Base-by-base conservation (phyloP, 1,140 invertebrate species). In the Charaxes varanes region DNA sequence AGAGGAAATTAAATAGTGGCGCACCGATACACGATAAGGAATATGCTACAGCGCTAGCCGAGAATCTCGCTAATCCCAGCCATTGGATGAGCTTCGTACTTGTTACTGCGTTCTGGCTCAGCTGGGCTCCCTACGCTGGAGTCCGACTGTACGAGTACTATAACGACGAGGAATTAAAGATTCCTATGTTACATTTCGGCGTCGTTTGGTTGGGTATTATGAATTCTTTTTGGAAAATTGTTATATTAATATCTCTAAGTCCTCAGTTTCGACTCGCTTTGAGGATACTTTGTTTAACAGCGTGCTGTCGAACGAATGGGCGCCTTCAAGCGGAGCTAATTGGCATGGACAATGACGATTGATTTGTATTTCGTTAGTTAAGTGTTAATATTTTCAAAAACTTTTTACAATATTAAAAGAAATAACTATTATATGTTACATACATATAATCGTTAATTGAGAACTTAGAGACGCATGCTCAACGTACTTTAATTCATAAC, bases 11-110 rank as follows among this genome's bases (percentile, higher is more conserved):
- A 18, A 89, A 88, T 58, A 91, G 90, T 62, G 93, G 92, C 52
- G 90, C 89, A 50, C 90, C 92, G 10, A 93, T 95, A 50, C 94
- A 97, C 84, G 94, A 97, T 76, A 96, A 96, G 82, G 94, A 97
- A 81, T 95, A 97, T 78, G 94, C 94, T 23, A 95, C 94, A 4
- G 94, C 94, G 15, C 86, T 97, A 15, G 92, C 93, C 24, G 94
- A 96, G 82, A 96, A 96, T 77, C 87, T 96, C 32, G 89, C 93
- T 50, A 97, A 97, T 80, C 95, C 93, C 30, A 96, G 92, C 85
- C 97, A 98, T 86, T 89, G 96, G 63, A 96, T 97, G 89, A 96
- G 95, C 54, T 96, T 98, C 77, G 90, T 96, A 42, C 89, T 98
- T 52, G 92, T 97, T 36, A 85, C 95, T 53, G 83, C 92, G 26